phyloP scores from a whole-genome alignment of 2,113 vertebrate genomes.

The Ahaetulla prasina region DNA sequence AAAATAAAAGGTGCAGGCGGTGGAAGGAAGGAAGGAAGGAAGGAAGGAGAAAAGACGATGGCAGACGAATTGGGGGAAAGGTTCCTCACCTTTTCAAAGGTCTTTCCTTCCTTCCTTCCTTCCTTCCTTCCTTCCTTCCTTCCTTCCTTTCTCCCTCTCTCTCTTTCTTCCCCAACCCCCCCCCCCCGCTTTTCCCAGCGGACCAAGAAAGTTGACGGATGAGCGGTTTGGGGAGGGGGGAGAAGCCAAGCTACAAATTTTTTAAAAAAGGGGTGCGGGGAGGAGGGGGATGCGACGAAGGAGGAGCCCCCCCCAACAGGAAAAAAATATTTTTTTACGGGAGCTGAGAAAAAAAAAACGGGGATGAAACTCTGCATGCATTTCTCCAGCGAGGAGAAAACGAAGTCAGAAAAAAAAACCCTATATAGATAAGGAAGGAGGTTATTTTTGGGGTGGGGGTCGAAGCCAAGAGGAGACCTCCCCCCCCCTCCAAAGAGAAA shows the following conservation, averaged over 20 bases:
- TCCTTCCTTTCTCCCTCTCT: too few species aligned
- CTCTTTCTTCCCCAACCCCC: too few species aligned
- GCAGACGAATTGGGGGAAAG: too few species aligned
- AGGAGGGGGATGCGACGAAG: not conserved
- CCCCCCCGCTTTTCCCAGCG: too few species aligned
- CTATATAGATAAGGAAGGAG: too few species aligned
- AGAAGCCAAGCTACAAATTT: not conserved
- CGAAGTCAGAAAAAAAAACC: not conserved
- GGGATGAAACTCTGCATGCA: not conserved
- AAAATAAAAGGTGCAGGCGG: not conserved
- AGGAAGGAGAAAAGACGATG: too few species aligned
- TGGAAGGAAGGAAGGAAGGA: too few species aligned
- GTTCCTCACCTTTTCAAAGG: not conserved
- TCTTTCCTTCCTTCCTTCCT: not conserved
- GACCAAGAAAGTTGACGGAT: not conserved
- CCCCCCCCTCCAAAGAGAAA: not conserved
- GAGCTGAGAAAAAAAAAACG: not conserved
- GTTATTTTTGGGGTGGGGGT: not conserved
- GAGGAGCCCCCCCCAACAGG: too few species aligned
- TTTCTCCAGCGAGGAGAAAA: not conserved
- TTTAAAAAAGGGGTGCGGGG: not conserved
- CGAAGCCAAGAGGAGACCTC: not conserved
- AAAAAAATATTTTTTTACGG: too few species aligned
- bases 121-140: too few species aligned
- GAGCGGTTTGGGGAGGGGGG: not conserved